phyloP scores from a whole-genome alignment of 2,888 invertebrate genomes.

The Agonopterix arenella region DNA sequence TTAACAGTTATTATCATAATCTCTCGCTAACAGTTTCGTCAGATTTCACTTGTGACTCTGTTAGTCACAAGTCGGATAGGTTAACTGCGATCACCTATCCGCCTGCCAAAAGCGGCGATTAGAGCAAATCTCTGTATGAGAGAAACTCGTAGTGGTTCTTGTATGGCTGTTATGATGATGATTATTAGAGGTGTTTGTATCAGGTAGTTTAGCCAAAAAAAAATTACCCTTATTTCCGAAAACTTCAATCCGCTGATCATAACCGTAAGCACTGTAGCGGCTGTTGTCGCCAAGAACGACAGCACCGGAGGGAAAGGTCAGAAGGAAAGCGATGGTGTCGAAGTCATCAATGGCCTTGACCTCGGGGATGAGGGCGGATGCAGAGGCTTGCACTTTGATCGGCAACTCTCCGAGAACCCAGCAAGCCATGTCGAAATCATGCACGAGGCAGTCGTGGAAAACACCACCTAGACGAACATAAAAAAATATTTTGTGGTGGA shows the following conservation, averaged over 20 bases:
- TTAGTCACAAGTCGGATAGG: too few relatives aligned
- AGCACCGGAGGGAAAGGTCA: conserved; percentile 80
- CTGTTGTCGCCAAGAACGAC: conserved; percentile 80
- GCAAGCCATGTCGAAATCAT: conserved; percentile 81
- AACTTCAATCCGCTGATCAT: conserved; percentile 82
- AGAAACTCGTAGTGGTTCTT: too few relatives aligned
- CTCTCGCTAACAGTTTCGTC: too few relatives aligned
- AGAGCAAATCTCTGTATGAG: too few relatives aligned
- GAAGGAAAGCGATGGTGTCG: conserved; percentile 78
- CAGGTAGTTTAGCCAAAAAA: too few relatives aligned
- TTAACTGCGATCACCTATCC: too few relatives aligned
- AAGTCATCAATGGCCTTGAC: conserved; percentile 78
- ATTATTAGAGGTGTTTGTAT: too few relatives aligned
- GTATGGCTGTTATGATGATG: too few relatives aligned
- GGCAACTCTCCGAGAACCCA: conserved; percentile 81
- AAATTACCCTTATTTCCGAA: conserved; percentile 75
- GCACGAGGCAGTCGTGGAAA: conserved; percentile 82
- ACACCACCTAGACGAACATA: conserved; percentile 74
- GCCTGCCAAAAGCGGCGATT: too few relatives aligned
- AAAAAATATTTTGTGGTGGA: too few relatives aligned
- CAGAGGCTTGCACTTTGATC: conserved; percentile 69
- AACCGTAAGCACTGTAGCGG: conserved; percentile 79
- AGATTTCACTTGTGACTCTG: too few relatives aligned
- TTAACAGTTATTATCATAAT: background rate
- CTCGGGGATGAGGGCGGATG: conserved; percentile 75